Evolutionary conservation across 2,113 vertebrate genomes (phyloP), one percentile per base, ranked within the genome.

Genomic region (Rhea americana): DNA sequence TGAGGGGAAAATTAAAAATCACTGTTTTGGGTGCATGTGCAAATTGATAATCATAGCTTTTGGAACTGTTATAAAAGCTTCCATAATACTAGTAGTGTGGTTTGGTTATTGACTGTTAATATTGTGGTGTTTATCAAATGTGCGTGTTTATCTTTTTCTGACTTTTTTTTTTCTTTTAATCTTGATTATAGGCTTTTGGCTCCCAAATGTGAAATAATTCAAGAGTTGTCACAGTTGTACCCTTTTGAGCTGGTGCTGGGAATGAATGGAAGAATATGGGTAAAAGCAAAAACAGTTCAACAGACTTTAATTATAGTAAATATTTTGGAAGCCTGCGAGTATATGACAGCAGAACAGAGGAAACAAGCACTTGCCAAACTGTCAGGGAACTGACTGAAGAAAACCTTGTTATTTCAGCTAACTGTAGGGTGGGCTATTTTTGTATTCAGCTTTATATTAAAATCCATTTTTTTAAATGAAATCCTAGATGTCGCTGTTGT

Each of bases 261-360:
- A 53, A 98, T 99, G 98, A 99, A 99, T 76, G 99, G 99, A 82
- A 98, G 99, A 79, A 97, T 99, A 91, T 99, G 99, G 99, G 98
- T 99, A 70, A 98, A 98, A 59, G 97, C 99, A 25, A 97, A 97
- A 97, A 98, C 98, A 71, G 80, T 98, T 84, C 98, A 99, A 97
- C 98, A 98, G 97, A 99, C 98, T 18, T 97, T 99, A 96, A 98
- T 99, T 93, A 81, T 99, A 50, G 98, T 99, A 51, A 99, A 99
- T 93, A 97, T 99, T 77, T 97, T 99, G 96, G 99, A 99, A 97
- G 98, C 98, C 88, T 98, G 98, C 94, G 99, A 99, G 94, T 98
- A 98, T 93, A 99, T 99, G 98, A 99, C 98, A 28, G 30, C 98
- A 12, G 96, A 98, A 45, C 99, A 99, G 97, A 98, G 99, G 66